Percentiles rank a stretch among this genome's conserved stretches.
Evolutionary conservation across 2,113 vertebrate species (phyloP).

Genomic region (Rhizomys pruinosus): DNA sequence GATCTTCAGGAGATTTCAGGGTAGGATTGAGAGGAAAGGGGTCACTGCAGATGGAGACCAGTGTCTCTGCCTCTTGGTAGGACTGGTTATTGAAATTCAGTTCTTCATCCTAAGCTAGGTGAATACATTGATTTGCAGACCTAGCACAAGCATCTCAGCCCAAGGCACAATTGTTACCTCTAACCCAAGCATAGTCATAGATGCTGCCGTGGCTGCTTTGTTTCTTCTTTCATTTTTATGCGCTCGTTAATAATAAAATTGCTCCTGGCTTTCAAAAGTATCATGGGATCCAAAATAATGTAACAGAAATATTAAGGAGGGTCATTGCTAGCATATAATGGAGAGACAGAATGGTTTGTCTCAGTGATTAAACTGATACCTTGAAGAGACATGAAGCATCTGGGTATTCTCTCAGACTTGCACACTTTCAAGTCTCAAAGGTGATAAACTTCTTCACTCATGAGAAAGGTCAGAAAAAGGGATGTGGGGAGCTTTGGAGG

Average conservation of each 20-base stretch:
- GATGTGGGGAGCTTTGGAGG: fast-evolving
- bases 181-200: neutral
- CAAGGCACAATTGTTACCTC: neutral
- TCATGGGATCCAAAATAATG: neutral
- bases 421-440: neutral
- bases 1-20: neutral
- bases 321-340: neutral
- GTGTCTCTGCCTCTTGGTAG: fast-evolving
- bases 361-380: neutral
- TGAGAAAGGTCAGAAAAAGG: neutral
- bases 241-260: neutral
- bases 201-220: neutral
- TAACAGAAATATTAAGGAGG: neutral
- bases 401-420: neutral
- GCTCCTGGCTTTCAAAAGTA: neutral
- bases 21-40: neutral
- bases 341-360: neutral
- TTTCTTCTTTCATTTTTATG: neutral
- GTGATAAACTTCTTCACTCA: neutral
- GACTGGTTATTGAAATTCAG: neutral
- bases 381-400: neutral
- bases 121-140: neutral
- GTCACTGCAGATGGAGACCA: neutral
- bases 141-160: neutral
- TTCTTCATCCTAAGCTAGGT: neutral